These are phyloP conservation scores for Penaeus monodon DNA, from an alignment of 2,888 invertebrate genomes.

Conservation along the genomic window DNA sequence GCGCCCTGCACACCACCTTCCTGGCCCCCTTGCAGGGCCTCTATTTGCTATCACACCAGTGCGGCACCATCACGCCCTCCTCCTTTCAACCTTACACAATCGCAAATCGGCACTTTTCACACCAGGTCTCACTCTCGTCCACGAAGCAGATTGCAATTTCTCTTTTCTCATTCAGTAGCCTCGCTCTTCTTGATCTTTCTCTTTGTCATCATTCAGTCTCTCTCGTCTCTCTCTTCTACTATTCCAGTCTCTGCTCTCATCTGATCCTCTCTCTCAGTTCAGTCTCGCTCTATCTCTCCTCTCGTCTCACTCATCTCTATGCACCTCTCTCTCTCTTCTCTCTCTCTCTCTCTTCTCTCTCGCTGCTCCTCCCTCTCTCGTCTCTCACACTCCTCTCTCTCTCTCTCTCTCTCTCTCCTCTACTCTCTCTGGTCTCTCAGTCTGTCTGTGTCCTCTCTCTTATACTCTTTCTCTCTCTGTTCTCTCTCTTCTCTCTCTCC, in stretches of 20 bases:
- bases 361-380: slow-evolving; percentile 26
- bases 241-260: not conserved
- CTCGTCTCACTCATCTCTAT: not conserved
- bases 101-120: too few species aligned
- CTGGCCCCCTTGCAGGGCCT: too few species aligned
- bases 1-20: too few species aligned
- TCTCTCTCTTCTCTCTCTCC: not conserved
- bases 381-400: slow-evolving; percentile 17
- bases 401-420: slow-evolving; percentile 14
- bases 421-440: not conserved
- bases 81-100: too few species aligned
- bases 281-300: not conserved
- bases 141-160: too few species aligned
- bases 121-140: too few species aligned
- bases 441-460: slow-evolving; percentile 7
- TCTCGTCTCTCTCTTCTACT: too few species aligned
- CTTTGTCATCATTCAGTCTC: too few species aligned
- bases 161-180: too few species aligned
- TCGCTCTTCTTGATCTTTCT: too few species aligned
- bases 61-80: too few species aligned
- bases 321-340: not conserved
- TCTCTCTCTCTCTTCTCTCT: not conserved
- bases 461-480: not conserved
- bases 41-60: too few species aligned
- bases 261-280: not conserved